A percentile compares a stretch with the other conserved stretches of the same genome.
phyloP scores from a whole-genome alignment of 30 jellyfish, hydroid and myxozoan genomes.

The Pseudorhiza aurosa region DNA sequence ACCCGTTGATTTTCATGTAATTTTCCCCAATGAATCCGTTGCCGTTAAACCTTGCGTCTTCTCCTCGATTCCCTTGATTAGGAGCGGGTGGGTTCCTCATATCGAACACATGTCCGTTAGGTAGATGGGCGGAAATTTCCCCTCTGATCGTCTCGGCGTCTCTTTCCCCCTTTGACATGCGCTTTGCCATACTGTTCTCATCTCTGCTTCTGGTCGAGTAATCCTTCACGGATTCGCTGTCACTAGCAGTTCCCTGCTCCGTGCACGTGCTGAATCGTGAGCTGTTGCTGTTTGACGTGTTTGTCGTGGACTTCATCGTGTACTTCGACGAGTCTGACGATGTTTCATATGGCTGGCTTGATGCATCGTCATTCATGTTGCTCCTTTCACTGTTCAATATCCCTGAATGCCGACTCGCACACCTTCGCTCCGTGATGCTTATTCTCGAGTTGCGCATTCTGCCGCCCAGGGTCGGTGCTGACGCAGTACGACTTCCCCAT shows the following conservation, averaged over 20 bases:
- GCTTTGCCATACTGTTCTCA: conserved; percentile 24
- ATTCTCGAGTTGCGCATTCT: conserved; percentile 69
- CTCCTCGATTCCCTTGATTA: conserved; percentile 5
- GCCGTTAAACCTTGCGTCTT: conserved; percentile 32
- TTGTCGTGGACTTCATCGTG: conserved; percentile 75
- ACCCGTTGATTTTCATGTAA: conserved; percentile 45
- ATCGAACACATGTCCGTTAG: conserved; percentile 41
- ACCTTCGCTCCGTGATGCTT: conserved; percentile 67
- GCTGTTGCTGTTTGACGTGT: conserved; percentile 69
- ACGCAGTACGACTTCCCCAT: conserved; percentile 99
- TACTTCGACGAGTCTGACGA: conserved; percentile 81
- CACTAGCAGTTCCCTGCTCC: conserved; percentile 73
- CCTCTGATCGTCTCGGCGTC: conserved; percentile 12
- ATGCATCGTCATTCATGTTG: conserved; percentile 38
- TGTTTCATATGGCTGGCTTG: conserved; percentile 88
- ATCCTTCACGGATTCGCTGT: conserved; percentile 56
- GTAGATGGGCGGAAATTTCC: conserved; percentile 19
- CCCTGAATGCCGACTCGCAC: conserved; percentile 74
- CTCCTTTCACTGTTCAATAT: conserved; percentile 38
- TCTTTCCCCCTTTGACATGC: conserved; percentile 17
- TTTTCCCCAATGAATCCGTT: conserved; percentile 13
- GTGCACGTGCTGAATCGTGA: conserved; percentile 73
- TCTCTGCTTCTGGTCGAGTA: conserved; percentile 21
- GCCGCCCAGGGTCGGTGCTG: conserved; percentile 98
- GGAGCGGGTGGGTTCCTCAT: conserved; percentile 13